A percentile compares a stretch with the other conserved stretches of the same genome.
Conservation (phyloP, 2,113 vertebrate genomes). For the Takifugu bimaculatus region DNA sequence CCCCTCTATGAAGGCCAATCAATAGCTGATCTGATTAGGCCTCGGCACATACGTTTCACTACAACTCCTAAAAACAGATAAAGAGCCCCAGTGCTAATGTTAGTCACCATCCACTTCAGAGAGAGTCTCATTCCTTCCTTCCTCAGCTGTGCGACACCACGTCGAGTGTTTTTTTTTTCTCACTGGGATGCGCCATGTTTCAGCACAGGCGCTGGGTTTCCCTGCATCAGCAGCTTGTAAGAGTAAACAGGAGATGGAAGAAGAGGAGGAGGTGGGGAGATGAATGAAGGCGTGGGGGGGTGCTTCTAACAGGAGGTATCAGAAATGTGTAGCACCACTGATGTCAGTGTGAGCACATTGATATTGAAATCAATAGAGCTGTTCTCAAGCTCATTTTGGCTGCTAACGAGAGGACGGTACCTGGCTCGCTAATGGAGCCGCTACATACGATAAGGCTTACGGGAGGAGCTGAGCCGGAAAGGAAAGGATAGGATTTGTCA, state of each 20-base stretch:
- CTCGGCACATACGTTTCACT: constrained; percentile 39
- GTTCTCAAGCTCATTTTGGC: constrained; percentile 50
- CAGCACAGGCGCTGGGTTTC: constrained; percentile 52
- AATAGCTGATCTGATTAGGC: constrained; percentile 62
- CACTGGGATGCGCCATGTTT: constrained; percentile 28
- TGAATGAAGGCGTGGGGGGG: background rate
- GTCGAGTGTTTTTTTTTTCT: background rate
- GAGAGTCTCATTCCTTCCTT: constrained; percentile 8
- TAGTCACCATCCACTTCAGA: constrained; percentile 41
- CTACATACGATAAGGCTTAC: constrained; percentile 17
- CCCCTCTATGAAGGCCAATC: constrained; percentile 48
- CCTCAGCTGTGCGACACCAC: constrained; percentile 31
- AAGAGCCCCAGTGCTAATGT: constrained; percentile 41
- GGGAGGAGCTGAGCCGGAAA: constrained; percentile 7
- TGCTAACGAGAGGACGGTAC: constrained; percentile 46
- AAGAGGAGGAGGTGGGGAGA: constrained; percentile 15
- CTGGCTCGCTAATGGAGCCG: constrained; percentile 43
- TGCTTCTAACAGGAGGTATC: constrained; percentile 45
- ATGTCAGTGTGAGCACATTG: constrained; percentile 66
- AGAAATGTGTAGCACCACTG: constrained; percentile 55
- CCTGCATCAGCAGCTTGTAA: constrained; percentile 63
- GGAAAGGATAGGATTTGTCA: background rate
- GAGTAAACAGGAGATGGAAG: constrained; percentile 36
- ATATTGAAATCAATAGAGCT: constrained; percentile 64
- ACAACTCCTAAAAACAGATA: constrained; percentile 47